These are phyloP conservation scores for Trichomycterus rosablanca DNA, from an alignment of 2,113 vertebrate species.

Conservation along the genomic window DNA sequence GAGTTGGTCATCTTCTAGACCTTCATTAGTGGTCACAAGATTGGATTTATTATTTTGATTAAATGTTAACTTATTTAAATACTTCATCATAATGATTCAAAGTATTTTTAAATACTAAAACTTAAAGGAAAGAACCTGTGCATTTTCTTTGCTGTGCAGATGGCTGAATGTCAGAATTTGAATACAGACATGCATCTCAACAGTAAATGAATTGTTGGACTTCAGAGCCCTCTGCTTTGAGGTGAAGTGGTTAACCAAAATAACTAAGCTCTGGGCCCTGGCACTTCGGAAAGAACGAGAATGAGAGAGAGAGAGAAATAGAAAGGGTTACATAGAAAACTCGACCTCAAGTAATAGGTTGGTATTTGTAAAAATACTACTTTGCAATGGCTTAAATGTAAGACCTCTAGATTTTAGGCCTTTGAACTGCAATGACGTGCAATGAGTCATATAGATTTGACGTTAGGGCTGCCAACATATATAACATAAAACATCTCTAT, in stretches of 20 bases:
- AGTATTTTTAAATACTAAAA: no score
- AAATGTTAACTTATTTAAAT: no score
- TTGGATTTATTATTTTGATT: no score
- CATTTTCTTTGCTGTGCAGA: slow-evolving; percentile 10
- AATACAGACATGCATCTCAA: slow-evolving; percentile 27
- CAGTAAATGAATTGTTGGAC: slow-evolving; percentile 27
- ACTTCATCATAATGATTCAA: no score
- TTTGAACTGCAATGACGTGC: slow-evolving; percentile 24
- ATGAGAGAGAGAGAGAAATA: not conserved
- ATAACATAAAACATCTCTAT: slow-evolving; percentile 30
- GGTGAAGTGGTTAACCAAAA: slow-evolving; percentile 40
- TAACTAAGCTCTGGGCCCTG: slow-evolving; percentile 20
- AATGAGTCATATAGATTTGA: slow-evolving; percentile 16
- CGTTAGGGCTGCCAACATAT: slow-evolving; percentile 22
- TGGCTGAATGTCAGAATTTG: slow-evolving; percentile 24
- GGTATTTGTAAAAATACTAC: slow-evolving; percentile 33
- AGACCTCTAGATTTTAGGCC: slow-evolving; percentile 27
- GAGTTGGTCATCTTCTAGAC: no score
- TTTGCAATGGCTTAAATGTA: slow-evolving; percentile 35
- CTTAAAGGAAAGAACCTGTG: no score
- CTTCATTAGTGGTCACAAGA: no score
- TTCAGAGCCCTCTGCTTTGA: slow-evolving; percentile 30
- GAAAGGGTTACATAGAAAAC: slow-evolving; percentile 10
- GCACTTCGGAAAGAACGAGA: not conserved
- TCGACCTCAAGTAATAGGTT: slow-evolving; percentile 21